Evolutionary conservation across 2,888 invertebrate genomes (phyloP), one percentile per base, ranked within the genome.

Genomic region (Cerastis rubricosa): DNA sequence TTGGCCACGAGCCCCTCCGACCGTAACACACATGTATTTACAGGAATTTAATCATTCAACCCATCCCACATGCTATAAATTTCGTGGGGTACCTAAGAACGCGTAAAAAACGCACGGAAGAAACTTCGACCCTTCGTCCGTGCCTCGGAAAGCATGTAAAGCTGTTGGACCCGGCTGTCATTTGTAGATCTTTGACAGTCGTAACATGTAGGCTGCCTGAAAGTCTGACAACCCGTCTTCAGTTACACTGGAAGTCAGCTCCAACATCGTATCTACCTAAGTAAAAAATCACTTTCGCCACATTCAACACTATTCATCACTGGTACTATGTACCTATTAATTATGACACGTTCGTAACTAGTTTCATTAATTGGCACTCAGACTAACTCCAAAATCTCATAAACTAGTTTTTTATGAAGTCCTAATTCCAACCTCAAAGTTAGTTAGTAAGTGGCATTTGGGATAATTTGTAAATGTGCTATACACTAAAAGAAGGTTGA

Each of bases 391-490:
- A 40, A 79, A 57, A 80, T 22, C 29, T 65, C 14, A 57, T 51
- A 17, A 67, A 75, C 17, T 64, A 57, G 35, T 51, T 59, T 43
- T 43, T n/a, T 70, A 47, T 11, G 29, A 45, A 80, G 14, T 35
- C 51, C 11, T 71, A 66, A 84, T 54, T 54, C 40, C 35, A 47
- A 40, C 65, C 63, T n/a, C 25, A 12, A 76, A 79, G 43, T 45
- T 2, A 8, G 6, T 14, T 80, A 43, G 11, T 40, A 35, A 59
- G 45, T 59, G 22, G 29, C 7, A 5, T 65, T 45, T 9, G 40
- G 17, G 47, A 64, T 68, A 51, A 78, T 83, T 77, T 43, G 70
- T 66, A 61, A 68, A 57, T 54, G 68, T 57, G 61, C 59, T 17
- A 14, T 57, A 40, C 14, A 59, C 17, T 2, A 43, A 80, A 85